A percentile compares a stretch with the other conserved stretches of the same genome.
Evolutionary conservation across 2,113 vertebrate genomes (phyloP).

Genomic region (Sapajus apella): DNA sequence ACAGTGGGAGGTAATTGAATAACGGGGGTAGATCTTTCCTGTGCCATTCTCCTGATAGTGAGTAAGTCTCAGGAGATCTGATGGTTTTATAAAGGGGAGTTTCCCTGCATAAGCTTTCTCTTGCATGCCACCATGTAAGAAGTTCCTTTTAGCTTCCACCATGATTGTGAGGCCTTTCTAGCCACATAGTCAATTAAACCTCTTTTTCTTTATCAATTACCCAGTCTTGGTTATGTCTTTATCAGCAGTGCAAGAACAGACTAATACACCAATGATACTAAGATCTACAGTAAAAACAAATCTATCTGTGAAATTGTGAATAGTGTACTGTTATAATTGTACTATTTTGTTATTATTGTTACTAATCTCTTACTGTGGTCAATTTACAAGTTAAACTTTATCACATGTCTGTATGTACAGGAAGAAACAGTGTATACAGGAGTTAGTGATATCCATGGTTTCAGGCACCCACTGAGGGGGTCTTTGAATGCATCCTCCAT

Average conservation of each 20-base stretch:
- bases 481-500: background rate
- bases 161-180: too few relatives aligned
- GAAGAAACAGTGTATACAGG: background rate
- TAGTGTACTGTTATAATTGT: background rate
- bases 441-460: background rate
- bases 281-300: background rate
- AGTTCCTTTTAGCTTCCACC: too few relatives aligned
- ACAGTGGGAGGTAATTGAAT: accelerated
- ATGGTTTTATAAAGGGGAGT: too few relatives aligned
- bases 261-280: background rate
- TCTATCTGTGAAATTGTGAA: background rate
- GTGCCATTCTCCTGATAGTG: too few relatives aligned
- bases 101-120: too few relatives aligned
- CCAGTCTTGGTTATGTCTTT: too few relatives aligned
- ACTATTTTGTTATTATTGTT: background rate
- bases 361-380: background rate
- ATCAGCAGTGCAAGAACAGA: background rate
- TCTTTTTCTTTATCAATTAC: too few relatives aligned
- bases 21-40: too few relatives aligned
- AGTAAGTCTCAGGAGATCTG: too few relatives aligned
- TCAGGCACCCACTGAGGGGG: background rate
- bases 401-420: background rate
- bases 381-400: background rate
- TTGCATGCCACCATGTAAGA: too few relatives aligned
- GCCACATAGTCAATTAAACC: too few relatives aligned